Percentiles rank a stretch among this genome's conserved stretches.
Conservation (phyloP, 2,888 invertebrate genomes). For the Cephus pygmeus region DNA sequence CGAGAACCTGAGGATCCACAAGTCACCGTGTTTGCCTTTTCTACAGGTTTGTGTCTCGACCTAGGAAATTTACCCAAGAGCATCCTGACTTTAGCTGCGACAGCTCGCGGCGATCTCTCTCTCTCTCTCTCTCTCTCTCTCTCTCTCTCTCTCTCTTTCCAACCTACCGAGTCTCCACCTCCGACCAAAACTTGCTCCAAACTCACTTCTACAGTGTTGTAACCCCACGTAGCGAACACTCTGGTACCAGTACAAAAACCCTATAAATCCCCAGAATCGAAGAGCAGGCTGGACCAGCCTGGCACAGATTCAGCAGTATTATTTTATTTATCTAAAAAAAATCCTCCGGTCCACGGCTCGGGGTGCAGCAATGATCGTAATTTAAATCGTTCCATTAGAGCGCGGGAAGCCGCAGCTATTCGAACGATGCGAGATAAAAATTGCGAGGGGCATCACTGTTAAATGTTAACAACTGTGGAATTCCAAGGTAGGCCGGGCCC, state of each 20-base stretch:
- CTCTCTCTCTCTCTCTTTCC: constrained; percentile 15
- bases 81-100: constrained; percentile 27
- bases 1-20: constrained; percentile 51
- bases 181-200: neutral
- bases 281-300: neutral
- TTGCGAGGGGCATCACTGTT: constrained; percentile 45
- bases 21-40: constrained; percentile 39
- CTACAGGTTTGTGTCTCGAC: constrained; percentile 12
- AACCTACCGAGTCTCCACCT: constrained; percentile 31
- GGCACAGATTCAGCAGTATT: neutral
- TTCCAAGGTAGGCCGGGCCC: constrained; percentile 44
- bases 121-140: constrained; percentile 19
- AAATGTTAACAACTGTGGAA: constrained; percentile 56
- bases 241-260: neutral
- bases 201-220: neutral
- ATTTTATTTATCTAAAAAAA: neutral
- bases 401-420: constrained; percentile 12
- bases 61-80: constrained; percentile 34
- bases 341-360: neutral
- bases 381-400: constrained; percentile 36
- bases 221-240: neutral
- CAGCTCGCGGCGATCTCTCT: constrained; percentile 23
- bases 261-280: neutral
- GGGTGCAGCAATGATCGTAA: constrained; percentile 19
- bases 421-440: constrained; percentile 37